Conservation (phyloP, 2,797 vertebrate genomes). For the Pseudochirops cupreus region DNA sequence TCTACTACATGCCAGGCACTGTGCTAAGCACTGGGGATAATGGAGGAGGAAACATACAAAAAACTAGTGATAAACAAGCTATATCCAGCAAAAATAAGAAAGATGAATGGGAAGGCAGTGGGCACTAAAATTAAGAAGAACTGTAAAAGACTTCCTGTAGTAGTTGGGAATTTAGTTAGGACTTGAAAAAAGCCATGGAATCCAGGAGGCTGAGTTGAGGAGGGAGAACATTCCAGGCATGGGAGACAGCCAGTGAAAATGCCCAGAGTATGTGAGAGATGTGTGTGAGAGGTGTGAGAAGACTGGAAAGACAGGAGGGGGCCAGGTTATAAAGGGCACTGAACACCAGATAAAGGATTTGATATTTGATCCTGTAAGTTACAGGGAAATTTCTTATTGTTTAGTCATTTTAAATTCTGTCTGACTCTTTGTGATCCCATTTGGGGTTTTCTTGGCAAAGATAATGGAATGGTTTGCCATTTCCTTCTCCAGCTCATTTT, state of each 20-base stretch:
- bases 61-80: background rate
- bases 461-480: background rate
- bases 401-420: background rate
- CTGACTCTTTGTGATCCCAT: background rate
- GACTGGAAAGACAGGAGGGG: background rate
- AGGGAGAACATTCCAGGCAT: background rate
- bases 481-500: background rate
- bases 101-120: background rate
- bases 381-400: background rate
- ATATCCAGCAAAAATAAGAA: background rate
- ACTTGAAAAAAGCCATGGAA: background rate
- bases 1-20: background rate
- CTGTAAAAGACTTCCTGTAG: background rate
- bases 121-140: background rate
- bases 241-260: background rate
- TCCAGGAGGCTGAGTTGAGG: background rate
- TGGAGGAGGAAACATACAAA: background rate
- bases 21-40: background rate
- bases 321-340: background rate
- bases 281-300: background rate
- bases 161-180: background rate
- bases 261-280: background rate
- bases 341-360: background rate
- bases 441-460: background rate
- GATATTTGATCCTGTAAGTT: background rate